Conservation (phyloP, 2,797 vertebrate species). For the Hydrocynus forskahlii region DNA sequence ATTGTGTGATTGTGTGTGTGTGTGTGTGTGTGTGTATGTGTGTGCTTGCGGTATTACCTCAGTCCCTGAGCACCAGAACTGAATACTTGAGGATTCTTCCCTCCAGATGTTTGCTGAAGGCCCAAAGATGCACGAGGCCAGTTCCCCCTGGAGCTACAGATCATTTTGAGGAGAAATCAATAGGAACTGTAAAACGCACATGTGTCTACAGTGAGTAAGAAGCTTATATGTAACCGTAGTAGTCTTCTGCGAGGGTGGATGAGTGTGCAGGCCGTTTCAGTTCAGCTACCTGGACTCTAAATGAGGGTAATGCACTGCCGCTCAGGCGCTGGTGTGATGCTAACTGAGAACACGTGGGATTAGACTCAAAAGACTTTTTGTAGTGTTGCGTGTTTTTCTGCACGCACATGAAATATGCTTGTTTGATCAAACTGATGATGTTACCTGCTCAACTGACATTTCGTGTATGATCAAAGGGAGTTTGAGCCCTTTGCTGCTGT, state of each 20-base stretch:
- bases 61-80: slow-evolving; percentile 52
- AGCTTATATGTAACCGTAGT: not conserved
- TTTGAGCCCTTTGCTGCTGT: too few species aligned
- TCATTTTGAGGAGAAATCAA: not conserved
- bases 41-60: slow-evolving; percentile 1
- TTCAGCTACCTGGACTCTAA: not conserved
- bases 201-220: not conserved
- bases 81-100: slow-evolving; percentile 53
- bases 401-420: not conserved
- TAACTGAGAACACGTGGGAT: slow-evolving; percentile 7
- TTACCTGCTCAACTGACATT: too few species aligned
- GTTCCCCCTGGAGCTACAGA: slow-evolving; percentile 32
- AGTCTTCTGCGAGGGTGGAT: slow-evolving; percentile 1
- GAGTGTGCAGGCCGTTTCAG: not conserved
- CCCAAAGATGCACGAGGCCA: slow-evolving; percentile 18
- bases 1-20: slow-evolving; percentile 3
- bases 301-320: not conserved
- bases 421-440: too few species aligned
- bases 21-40: not conserved
- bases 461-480: too few species aligned
- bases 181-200: not conserved
- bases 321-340: not conserved
- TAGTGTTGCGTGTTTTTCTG: not conserved
- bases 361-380: too few species aligned
- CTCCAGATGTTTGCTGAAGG: slow-evolving; percentile 53